phyloP scores from a whole-genome alignment of 2,113 vertebrate species.

The Halcyon malimbica region DNA sequence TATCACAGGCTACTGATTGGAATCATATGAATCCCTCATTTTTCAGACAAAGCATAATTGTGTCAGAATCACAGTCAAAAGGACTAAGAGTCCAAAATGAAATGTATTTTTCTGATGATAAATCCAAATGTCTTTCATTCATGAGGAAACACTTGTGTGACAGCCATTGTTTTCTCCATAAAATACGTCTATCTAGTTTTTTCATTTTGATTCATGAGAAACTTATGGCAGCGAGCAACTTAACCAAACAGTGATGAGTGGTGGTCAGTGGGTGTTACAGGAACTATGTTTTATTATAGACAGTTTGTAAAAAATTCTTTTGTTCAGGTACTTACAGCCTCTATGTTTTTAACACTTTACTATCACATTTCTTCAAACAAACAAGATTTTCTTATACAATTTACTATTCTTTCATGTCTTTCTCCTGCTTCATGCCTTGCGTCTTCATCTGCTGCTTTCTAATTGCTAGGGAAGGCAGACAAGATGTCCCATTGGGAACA shows the following conservation, averaged over 20 bases:
- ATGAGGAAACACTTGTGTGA: background rate
- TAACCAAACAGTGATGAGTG: background rate
- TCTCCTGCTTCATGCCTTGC: conserved; percentile 7
- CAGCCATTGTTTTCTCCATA: background rate
- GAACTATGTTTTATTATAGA: background rate
- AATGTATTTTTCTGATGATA: background rate
- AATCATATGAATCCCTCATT: background rate
- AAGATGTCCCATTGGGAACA: conserved; percentile 71
- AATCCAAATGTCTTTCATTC: background rate
- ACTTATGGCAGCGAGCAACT: background rate
- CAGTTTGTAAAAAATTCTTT: background rate
- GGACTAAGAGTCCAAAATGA: background rate
- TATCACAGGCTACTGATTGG: background rate
- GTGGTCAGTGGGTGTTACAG: background rate
- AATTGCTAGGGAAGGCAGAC: conserved; percentile 65
- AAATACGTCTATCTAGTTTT: background rate
- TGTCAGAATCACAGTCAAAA: background rate
- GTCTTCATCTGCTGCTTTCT: conserved; percentile 59
- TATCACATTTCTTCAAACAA: background rate
- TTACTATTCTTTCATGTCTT: conserved; percentile 1
- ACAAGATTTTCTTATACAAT: background rate
- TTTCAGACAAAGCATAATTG: background rate
- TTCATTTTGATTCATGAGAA: conserved; percentile 12
- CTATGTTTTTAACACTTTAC: conserved; percentile 32
- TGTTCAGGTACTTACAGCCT: background rate